Evolutionary conservation across 2,888 invertebrate species (phyloP).

Genomic region (Cordylochernes scorpioides): DNA sequence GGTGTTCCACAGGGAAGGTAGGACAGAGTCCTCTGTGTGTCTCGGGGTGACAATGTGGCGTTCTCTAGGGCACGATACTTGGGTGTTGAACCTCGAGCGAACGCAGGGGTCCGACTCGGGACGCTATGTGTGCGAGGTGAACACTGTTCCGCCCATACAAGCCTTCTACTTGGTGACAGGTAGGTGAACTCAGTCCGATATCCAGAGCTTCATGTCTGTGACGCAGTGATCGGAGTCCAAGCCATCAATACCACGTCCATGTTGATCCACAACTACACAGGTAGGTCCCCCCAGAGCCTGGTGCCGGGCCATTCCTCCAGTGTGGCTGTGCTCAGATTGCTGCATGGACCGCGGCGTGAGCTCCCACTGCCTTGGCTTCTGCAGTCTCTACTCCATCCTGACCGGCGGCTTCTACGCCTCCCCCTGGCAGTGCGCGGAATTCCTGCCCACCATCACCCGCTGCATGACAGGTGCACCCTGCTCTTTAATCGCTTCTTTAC

Average conservation of each 20-base stretch:
- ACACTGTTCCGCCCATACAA: conserved; percentile 45
- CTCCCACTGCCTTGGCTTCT: conserved; percentile 46
- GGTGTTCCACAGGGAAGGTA: too few relatives aligned
- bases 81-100: conserved; percentile 49
- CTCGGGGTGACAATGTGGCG: too few relatives aligned
- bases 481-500: not conserved
- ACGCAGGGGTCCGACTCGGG: conserved; percentile 43
- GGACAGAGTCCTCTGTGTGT: too few relatives aligned
- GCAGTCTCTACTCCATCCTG: conserved; percentile 38
- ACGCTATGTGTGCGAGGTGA: conserved; percentile 53
- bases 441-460: conserved; percentile 45
- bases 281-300: conserved; percentile 7
- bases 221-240: conserved; percentile 35
- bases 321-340: conserved; percentile 30
- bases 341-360: conserved; percentile 42
- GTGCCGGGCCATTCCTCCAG: too few relatives aligned
- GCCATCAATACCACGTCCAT: conserved; percentile 30
- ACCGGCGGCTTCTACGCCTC: conserved; percentile 51
- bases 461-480: conserved; percentile 24
- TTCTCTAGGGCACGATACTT: too few relatives aligned
- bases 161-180: conserved; percentile 52
- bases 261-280: conserved; percentile 44
- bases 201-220: conserved; percentile 16
- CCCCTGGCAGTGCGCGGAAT: conserved; percentile 38
- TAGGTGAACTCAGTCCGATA: conserved; percentile 17